These are phyloP conservation scores for Mormyrops boulengeri DNA, from an alignment of 2,797 vertebrate genomes.

Conservation along the genomic window DNA sequence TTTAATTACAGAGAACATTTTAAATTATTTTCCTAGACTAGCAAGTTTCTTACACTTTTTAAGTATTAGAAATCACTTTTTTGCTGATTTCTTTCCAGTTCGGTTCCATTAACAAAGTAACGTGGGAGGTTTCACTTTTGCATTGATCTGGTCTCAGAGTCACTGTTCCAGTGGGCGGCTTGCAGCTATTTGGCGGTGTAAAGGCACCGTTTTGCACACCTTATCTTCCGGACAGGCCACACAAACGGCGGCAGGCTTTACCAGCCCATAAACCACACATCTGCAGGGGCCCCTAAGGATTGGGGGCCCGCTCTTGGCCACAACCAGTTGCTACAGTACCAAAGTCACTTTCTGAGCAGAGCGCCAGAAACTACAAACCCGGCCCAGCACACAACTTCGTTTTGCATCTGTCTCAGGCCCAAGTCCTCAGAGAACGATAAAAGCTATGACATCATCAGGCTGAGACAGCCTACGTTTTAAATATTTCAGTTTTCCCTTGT, in stretches of 20 bases:
- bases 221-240: not conserved
- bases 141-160: not conserved
- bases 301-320: not conserved
- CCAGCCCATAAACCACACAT: not conserved
- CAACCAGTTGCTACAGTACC: not conserved
- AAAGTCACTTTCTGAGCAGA: not conserved
- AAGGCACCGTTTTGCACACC: not conserved
- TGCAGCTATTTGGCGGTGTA: not conserved
- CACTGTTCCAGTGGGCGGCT: not conserved
- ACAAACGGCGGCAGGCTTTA: not conserved
- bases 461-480: not conserved
- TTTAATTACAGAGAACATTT: not conserved
- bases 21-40: not conserved
- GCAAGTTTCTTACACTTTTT: not conserved
- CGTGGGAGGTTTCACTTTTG: not conserved
- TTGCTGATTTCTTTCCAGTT: not conserved
- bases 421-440: not conserved
- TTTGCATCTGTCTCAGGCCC: not conserved
- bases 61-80: not conserved
- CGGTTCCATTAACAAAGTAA: not conserved
- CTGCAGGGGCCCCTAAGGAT: not conserved
- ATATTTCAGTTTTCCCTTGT: not conserved
- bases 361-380: not conserved
- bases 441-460: not conserved
- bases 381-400: not conserved